Base-by-base conservation (phyloP, 2,888 invertebrate species). In the Podotricha telesiphe region DNA sequence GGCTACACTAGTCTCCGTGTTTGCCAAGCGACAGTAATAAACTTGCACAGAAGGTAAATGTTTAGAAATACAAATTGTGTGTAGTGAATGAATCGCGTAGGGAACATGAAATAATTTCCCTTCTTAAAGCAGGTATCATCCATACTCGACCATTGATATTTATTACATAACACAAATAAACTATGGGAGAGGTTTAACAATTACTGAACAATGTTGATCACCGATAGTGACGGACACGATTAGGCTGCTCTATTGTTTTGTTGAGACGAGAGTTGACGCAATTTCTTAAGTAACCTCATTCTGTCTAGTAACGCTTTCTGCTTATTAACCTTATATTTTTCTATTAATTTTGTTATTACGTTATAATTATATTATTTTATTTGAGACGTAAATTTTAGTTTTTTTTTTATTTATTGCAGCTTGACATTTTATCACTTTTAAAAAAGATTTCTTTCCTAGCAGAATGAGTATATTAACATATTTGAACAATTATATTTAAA, bases 71-170 rank as follows among this genome's bases (percentile, higher is more conserved):
- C 17, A 59, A 68, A 68, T 71, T 71, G 62, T 69, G 68, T 71
- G 65, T 63, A 67, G 56, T 56, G 48, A 64, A 42, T 34, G 64
- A 67, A 71, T 73, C 42, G 73, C 74, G 75, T 73, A 71, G 61
- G 56, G 68, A 69, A 73, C 74, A 75, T 74, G 71, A 75, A 73
- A 75, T 74, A 74, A 74, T 74, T 74, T 74, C 72, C 68, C 73
- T 71, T 70, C 64, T 69, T 71, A 67, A 63, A 56, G 50, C 42
- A 71, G 69, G 73, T 71, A 66, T 69, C 68, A 67, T 70, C 64
- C 67, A 13, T 19, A 48, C 28, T 19, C 13, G 28, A 34, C 47
- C 22, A 28, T 15, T 28, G 6, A 37, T 50, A 50, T 50, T 37
- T 37, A 45, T 75, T 74, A 72, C 73, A 62, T 72, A 69, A 73